These are phyloP conservation scores for Lutjanus argentimaculatus DNA, from an alignment of 2,797 vertebrate species.

Conservation along the genomic window DNA sequence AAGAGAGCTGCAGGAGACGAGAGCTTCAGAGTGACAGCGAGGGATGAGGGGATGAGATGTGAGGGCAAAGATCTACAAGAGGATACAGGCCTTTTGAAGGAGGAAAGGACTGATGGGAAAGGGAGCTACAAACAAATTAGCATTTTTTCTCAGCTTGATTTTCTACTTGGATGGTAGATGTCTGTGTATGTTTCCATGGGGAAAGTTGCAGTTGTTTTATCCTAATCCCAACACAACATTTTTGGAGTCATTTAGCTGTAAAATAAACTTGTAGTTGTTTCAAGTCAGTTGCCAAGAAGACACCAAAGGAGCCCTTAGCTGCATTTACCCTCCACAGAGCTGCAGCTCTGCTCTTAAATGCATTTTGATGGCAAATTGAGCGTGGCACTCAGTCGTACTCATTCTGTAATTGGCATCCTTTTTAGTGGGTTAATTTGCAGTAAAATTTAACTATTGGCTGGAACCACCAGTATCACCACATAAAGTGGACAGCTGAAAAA, in stretches of 20 bases:
- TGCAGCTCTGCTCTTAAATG: constrained; percentile 14
- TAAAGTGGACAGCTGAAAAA: constrained; percentile 1
- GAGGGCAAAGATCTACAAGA: constrained; percentile 23
- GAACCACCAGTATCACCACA: background rate
- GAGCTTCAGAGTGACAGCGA: constrained; percentile 35
- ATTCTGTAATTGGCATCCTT: constrained; percentile 14
- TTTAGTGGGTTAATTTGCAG: background rate
- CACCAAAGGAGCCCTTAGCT: background rate
- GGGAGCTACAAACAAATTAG: background rate
- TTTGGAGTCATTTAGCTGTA: background rate
- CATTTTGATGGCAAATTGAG: constrained; percentile 17
- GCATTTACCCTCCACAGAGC: background rate
- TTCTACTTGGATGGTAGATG: background rate
- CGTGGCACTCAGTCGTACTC: constrained; percentile 25
- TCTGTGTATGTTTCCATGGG: background rate
- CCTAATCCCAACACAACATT: background rate
- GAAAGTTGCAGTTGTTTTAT: background rate
- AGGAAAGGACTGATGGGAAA: constrained; percentile 8
- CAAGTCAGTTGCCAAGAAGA: constrained; percentile 1
- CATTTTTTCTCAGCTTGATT: background rate
- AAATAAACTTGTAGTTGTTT: constrained; percentile 14
- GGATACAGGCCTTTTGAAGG: constrained; percentile 11
- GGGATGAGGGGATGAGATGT: background rate
- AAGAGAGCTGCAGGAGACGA: constrained; percentile 9
- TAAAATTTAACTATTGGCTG: constrained; percentile 7